phyloP scores from a whole-genome alignment of 2,888 invertebrate species.

The Mimas tiliae region DNA sequence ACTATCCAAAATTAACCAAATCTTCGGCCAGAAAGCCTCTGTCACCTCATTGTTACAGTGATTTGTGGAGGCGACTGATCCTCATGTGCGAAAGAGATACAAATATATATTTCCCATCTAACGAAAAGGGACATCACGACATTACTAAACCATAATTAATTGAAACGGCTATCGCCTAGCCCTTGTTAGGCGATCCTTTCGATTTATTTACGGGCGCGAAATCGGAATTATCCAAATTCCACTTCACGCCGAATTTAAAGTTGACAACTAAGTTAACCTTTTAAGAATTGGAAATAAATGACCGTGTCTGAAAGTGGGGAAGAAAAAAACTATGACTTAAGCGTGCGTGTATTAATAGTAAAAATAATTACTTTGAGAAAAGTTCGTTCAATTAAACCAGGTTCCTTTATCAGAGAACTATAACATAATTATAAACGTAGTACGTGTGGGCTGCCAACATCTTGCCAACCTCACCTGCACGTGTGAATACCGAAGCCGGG shows the following conservation, averaged over 20 bases:
- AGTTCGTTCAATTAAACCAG: no score
- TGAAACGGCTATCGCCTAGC: constrained; percentile 64
- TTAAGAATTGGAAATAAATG: constrained; percentile 12
- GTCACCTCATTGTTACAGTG: constrained; percentile 73
- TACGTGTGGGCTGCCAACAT: no score
- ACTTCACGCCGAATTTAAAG: constrained; percentile 69
- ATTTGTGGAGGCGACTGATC: constrained; percentile 63
- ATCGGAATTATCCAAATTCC: constrained; percentile 62
- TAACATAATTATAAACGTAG: no score
- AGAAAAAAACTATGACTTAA: not conserved
- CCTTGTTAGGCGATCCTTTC: constrained; percentile 62
- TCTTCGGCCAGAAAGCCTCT: constrained; percentile 48
- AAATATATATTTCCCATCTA: not conserved
- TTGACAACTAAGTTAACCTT: constrained; percentile 58
- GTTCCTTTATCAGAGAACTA: no score
- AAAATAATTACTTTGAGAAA: not conserved
- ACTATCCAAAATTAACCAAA: constrained; percentile 32
- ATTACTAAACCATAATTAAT: constrained; percentile 60
- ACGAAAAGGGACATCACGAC: constrained; percentile 31
- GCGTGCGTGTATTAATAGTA: not conserved
- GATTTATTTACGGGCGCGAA: constrained; percentile 43
- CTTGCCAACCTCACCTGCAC: no score
- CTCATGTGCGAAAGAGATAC: constrained; percentile 34
- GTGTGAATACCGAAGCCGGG: no score
- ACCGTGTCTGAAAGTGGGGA: not conserved